Base-by-base conservation (phyloP, 1,140 invertebrate species). In the Stegodyphus dumicola region DNA sequence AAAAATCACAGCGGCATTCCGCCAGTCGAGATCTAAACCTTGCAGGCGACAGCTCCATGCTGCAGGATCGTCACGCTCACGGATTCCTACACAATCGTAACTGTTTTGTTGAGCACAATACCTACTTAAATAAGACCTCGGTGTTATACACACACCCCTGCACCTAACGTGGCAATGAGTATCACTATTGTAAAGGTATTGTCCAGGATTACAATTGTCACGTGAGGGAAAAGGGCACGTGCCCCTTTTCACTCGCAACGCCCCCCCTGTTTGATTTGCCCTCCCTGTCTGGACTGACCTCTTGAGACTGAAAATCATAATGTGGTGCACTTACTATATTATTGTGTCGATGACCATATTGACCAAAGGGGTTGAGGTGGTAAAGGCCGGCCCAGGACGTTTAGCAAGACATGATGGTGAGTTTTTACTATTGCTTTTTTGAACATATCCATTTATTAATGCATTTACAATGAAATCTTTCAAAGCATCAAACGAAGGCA, bases 341-440 rank as follows among this genome's bases (percentile, higher is more conserved):
- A 70, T 18, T 64, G 53, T 83, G 33, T 33, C 66, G 67, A 18
- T 52, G 71, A 53, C 64, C 60, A 71, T 80, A 70, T 80, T 80
- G 66, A 60, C 54, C 48, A 52, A 15, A 56, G 33, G 60, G 33
- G 9, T 11, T 15, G 18, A 71, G 3, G 33, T 80, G 51, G 78
- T 80, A 5, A 0, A n/a, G 6, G 71, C 73, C 6, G 81, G 10
- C 1, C 49, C 60, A 7, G 60, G 73, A 51, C 10, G 73, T 13
- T 74, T 65, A 7, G 60, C 73, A 6, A 75, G 81, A 65, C 81
- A 76, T 15, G 65, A 84, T 51, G 81, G 81, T 84, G 15, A 84
- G 81, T 76, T 52, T 1, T 71, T 67, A 17, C 17, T 15, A 67
- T 67, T 67, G 9, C 11, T 17, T 60, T 5, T 60, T 60, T 33